A percentile compares a stretch with the other conserved stretches of the same genome.
Evolutionary conservation across 2,113 vertebrate species (phyloP).

Genomic region (Lamprotornis superbus): DNA sequence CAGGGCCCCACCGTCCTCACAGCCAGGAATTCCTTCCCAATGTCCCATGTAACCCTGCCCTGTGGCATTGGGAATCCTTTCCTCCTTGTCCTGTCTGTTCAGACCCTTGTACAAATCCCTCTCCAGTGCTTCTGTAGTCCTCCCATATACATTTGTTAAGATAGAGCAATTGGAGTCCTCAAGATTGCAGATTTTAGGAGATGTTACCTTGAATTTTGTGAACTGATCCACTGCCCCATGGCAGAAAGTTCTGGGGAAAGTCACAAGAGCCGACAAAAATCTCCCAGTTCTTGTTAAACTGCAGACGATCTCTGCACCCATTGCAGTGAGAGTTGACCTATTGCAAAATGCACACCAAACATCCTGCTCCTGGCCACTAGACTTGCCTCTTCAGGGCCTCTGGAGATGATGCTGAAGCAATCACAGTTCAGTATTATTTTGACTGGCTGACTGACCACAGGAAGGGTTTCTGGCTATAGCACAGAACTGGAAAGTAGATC

Average conservation of each 20-base stretch:
- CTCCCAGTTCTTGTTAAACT: background rate
- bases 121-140: background rate
- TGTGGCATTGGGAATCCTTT: background rate
- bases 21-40: rapidly evolving
- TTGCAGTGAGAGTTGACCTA: background rate
- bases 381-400: background rate
- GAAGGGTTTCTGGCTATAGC: background rate
- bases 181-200: background rate
- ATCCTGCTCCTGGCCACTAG: background rate
- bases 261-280: background rate
- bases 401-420: conserved; percentile 29
- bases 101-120: background rate
- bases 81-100: background rate
- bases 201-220: background rate
- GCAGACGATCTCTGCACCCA: background rate
- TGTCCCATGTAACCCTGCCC: rapidly evolving
- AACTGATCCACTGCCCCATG: rapidly evolving
- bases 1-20: background rate
- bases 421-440: background rate
- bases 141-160: background rate
- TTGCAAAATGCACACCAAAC: conserved; percentile 11
- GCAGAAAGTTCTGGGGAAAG: background rate
- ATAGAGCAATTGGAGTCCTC: background rate
- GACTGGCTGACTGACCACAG: background rate
- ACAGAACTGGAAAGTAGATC: background rate